phyloP scores from a whole-genome alignment of 92 coral and sea anemone species.

The Heteractis magnifica region DNA sequence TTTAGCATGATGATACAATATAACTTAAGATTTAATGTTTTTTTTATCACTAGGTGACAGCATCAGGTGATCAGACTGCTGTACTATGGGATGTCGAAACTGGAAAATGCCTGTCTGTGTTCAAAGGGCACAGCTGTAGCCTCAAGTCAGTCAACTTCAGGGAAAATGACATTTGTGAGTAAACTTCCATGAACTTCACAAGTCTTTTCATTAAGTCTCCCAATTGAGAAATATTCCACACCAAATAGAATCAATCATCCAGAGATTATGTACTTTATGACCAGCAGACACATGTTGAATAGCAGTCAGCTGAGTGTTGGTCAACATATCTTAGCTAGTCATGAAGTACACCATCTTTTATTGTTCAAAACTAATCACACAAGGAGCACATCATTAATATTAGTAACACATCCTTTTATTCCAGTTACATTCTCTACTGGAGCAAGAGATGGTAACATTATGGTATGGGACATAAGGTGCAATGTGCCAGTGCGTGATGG shows the following conservation, averaged over 20 bases:
- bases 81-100: constrained; percentile 80
- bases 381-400: not conserved
- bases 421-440: constrained; percentile 92
- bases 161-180: constrained; percentile 77
- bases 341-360: too few relatives aligned
- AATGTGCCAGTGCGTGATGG: constrained; percentile 75
- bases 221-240: too few relatives aligned
- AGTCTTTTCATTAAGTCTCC: too few relatives aligned
- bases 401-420: not conserved
- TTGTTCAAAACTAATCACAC: too few relatives aligned
- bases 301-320: too few relatives aligned
- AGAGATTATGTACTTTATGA: too few relatives aligned
- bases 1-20: not conserved
- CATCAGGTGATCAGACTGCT: constrained; percentile 96
- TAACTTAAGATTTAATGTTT: not conserved
- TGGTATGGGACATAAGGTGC: constrained; percentile 96
- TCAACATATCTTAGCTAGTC: too few relatives aligned
- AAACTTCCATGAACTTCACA: too few relatives aligned
- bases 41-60: constrained; percentile 62
- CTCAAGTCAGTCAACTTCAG: constrained; percentile 91
- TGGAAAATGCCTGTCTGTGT: constrained; percentile 61
- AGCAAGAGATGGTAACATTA: constrained; percentile 91
- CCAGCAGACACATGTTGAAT: too few relatives aligned
- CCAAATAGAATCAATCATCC: too few relatives aligned
- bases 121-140: constrained; percentile 95